Percentiles rank a stretch among this genome's conserved stretches.
phyloP scores from a whole-genome alignment of 2,113 vertebrate species.

The Urocitellus parryii region DNA sequence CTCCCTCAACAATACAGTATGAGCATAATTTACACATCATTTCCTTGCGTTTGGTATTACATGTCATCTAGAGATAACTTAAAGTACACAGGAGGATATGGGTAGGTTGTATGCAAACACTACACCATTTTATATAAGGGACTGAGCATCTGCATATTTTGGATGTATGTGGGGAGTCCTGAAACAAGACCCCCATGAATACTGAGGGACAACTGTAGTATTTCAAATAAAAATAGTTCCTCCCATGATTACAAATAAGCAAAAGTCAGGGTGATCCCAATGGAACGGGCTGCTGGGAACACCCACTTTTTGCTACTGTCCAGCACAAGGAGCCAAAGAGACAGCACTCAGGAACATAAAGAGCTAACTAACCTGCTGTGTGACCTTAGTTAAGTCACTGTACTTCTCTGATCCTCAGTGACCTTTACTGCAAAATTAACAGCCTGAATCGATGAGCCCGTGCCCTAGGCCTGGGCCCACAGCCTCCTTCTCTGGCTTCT shows the following conservation, averaged over 20 bases:
- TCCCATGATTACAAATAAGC: background rate
- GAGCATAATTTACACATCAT: background rate
- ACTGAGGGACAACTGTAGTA: no score
- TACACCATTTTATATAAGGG: background rate
- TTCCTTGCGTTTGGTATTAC: background rate
- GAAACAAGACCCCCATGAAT: background rate
- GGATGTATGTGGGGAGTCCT: background rate
- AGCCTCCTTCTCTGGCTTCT: conserved; percentile 34
- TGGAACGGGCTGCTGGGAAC: background rate
- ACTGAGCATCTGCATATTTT: background rate
- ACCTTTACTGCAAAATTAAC: background rate
- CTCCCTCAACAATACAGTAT: background rate
- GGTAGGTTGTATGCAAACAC: background rate
- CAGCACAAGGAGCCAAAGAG: background rate
- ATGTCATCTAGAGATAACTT: background rate
- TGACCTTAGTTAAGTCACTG: background rate
- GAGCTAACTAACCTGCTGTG: background rate
- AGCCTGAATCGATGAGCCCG: background rate
- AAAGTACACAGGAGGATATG: background rate
- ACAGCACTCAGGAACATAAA: background rate
- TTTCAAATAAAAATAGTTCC: background rate
- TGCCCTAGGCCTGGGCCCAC: background rate
- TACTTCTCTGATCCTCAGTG: background rate
- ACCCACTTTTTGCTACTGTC: background rate
- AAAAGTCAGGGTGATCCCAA: background rate